A percentile compares a stretch with the other conserved stretches of the same genome.
phyloP scores from a whole-genome alignment of 2,113 vertebrate genomes.

The Pedionomus torquatus region DNA sequence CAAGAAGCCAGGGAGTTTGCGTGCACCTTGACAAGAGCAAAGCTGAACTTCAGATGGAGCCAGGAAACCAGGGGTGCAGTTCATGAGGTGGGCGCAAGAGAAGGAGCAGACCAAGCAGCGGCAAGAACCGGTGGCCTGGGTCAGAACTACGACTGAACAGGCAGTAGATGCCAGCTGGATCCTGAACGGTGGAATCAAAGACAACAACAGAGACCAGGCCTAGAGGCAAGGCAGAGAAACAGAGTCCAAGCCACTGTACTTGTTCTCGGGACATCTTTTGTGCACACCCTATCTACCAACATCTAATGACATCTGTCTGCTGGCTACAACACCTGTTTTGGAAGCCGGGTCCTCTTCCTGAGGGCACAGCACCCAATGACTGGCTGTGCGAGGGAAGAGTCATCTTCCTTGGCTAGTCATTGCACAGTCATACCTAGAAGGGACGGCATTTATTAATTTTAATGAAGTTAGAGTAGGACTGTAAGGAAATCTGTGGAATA shows the following conservation, averaged over 20 bases:
- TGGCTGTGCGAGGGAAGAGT: neutral
- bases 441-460: neutral
- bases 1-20: neutral
- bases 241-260: neutral
- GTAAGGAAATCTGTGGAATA: neutral
- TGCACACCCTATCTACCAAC: neutral
- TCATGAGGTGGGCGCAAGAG: neutral
- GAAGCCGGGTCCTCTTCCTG: neutral
- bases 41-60: neutral
- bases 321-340: neutral
- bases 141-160: neutral
- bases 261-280: conserved; percentile 10
- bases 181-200: neutral
- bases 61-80: neutral
- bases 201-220: neutral
- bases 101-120: neutral
- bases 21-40: neutral
- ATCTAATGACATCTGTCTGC: neutral
- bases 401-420: neutral
- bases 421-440: neutral
- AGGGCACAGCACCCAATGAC: neutral
- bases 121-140: neutral
- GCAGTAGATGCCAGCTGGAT: neutral
- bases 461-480: neutral
- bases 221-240: neutral